Evolutionary conservation across 2,113 vertebrate genomes (phyloP).

Genomic region (Muntiacus muntjak): DNA sequence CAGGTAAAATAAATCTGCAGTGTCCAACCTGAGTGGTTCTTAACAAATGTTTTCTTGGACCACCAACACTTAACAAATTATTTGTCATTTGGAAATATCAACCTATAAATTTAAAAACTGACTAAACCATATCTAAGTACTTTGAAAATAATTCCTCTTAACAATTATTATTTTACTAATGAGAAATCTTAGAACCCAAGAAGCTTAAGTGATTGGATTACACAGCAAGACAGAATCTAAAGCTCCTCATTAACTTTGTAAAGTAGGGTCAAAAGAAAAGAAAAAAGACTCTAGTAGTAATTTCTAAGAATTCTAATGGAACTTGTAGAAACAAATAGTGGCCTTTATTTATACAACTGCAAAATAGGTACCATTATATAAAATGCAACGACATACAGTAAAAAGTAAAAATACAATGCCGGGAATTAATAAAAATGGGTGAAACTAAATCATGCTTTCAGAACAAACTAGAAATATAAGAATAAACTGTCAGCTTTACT

Average conservation of each 20-base stretch:
- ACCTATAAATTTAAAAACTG: constrained; percentile 8
- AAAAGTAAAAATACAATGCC: constrained; percentile 1
- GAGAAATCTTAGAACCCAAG: background rate
- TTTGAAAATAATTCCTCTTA: constrained; percentile 19
- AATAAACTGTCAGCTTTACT: background rate
- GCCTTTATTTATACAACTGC: constrained; percentile 16
- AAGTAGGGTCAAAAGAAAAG: background rate
- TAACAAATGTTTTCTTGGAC: background rate
- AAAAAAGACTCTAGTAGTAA: background rate
- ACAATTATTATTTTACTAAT: constrained; percentile 30
- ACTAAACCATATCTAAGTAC: background rate
- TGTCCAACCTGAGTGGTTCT: background rate
- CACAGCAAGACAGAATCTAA: background rate
- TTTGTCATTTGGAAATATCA: background rate
- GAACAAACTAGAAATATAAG: background rate
- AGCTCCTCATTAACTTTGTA: background rate
- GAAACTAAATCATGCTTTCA: constrained; percentile 23
- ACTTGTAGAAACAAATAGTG: background rate
- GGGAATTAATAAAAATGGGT: background rate
- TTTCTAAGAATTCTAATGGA: constrained; percentile 25
- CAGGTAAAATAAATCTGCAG: background rate
- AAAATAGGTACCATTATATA: constrained; percentile 22
- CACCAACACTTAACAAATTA: background rate
- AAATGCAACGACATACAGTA: background rate
- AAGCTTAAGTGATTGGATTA: constrained; percentile 30